Conservation (phyloP, 1,140 invertebrate species). For the Diploscapter pachys region DNA sequence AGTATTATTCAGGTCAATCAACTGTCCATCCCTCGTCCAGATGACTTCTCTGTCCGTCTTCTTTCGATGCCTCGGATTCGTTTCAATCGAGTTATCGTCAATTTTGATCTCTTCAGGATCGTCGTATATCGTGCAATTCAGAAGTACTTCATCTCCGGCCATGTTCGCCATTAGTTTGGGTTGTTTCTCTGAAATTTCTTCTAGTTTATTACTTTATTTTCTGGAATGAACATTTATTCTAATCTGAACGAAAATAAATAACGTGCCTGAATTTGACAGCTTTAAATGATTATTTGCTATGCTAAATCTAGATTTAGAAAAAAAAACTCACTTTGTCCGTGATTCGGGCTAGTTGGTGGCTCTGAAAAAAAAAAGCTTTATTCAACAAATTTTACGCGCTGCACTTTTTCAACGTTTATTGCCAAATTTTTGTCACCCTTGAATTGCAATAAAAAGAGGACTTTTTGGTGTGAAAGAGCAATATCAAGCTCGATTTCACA, state of each 20-base stretch:
- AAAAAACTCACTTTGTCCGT: no score
- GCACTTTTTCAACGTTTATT: no score
- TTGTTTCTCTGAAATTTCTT: constrained; percentile 24
- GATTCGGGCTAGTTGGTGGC: no score
- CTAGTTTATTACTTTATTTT: constrained; percentile 2
- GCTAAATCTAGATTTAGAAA: no score
- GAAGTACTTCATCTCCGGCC: constrained; percentile 35
- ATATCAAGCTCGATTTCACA: constrained; percentile 12
- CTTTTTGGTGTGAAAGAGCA: not conserved
- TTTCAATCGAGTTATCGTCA: not conserved
- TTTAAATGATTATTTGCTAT: no score
- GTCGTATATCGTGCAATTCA: constrained; percentile 33
- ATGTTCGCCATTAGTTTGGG: constrained; percentile 35
- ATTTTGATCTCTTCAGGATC: constrained; percentile 5
- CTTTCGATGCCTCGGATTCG: not conserved
- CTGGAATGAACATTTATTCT: not conserved
- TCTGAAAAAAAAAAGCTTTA: no score
- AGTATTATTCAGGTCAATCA: constrained; percentile 33
- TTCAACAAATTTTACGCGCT: no score
- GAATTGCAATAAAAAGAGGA: no score
- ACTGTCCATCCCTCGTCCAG: constrained; percentile 32
- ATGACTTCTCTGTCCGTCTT: constrained; percentile 23
- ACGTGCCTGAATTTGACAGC: no score
- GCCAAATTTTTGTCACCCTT: no score
- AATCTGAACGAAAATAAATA: not conserved